Conservation (phyloP, 2,888 invertebrate species). For the Alloplasta piceator region DNA sequence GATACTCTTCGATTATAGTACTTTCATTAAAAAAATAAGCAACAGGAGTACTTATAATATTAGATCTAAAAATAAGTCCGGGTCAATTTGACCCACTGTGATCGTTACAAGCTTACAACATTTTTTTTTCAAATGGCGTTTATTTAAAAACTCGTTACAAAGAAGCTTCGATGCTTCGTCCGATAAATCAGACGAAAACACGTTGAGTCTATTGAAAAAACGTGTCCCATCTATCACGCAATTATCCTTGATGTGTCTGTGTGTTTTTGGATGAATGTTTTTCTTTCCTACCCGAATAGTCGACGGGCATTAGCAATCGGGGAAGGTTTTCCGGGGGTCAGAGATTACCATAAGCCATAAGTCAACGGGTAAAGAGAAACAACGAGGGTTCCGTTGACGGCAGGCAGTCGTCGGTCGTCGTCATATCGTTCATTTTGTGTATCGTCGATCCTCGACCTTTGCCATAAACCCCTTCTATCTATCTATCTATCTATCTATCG, state of each 20-base stretch:
- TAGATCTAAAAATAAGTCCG: too few species aligned
- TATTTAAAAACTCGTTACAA: too few species aligned
- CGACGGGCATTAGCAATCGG: slow-evolving; percentile 73
- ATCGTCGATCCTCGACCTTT: slow-evolving; percentile 37
- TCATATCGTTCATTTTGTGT: slow-evolving; percentile 45
- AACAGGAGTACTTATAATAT: too few species aligned
- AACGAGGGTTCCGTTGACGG: slow-evolving; percentile 62
- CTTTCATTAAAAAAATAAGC: too few species aligned
- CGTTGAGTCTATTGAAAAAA: too few species aligned
- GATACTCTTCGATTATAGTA: too few species aligned
- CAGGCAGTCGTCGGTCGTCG: slow-evolving; percentile 19
- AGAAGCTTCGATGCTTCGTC: too few species aligned
- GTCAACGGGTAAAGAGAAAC: slow-evolving; percentile 69
- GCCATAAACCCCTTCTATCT: slow-evolving; percentile 19
- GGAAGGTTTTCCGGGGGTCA: slow-evolving; percentile 36
- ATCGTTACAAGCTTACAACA: too few species aligned
- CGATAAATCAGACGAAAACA: too few species aligned
- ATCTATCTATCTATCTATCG: slow-evolving; percentile 16
- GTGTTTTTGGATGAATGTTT: slow-evolving; percentile 26
- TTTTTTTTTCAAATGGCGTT: too few species aligned
- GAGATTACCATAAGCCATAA: slow-evolving; percentile 59
- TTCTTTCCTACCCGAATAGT: slow-evolving; percentile 45
- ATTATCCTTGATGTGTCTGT: slow-evolving; percentile 1
- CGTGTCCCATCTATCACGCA: too few species aligned
- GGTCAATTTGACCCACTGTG: too few species aligned